Evolutionary conservation across 2,797 vertebrate species (phyloP), one percentile per base, ranked within the genome.

Genomic region (Microctenopoma stevenorrisi): DNA sequence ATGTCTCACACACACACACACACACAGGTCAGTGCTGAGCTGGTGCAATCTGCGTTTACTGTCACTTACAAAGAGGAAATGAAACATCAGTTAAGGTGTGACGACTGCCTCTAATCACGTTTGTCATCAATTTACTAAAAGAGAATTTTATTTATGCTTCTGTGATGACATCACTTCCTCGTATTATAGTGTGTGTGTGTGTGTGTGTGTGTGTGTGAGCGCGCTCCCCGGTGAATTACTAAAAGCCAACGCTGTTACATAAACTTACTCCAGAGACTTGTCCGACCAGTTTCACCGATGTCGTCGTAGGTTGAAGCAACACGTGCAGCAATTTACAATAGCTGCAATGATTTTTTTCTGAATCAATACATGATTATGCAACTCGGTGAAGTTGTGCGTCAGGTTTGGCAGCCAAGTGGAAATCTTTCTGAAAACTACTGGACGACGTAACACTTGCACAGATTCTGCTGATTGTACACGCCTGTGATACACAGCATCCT

Each of bases 1-100:
- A 50, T 44, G 26, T 54, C 57, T 42, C 52, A 46, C 62, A 49
- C 64, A 30, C 38, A 64, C 51, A 55, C 69, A 74, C 56, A 40
- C 59, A 62, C 52, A 43, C 42, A 84, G 72, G 74, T 82, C 74
- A 79, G 46, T 59, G 74, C 65, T 73, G 70, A 76, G 52, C 53
- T 56, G 5, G 33, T 30, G 28, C 26, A 60, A 44, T 64, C 4
- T 54, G 13, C 72, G 54, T 84, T 89, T 88, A 84, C 85, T 72
- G 83, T 84, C 83, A 83, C 1, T 73, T 8, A 52, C 73, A 68
- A 38, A 54, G 49, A 87, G 83, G 86, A 90, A 90, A 86, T 87
- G 56, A 84, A 62, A 5, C 40, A 44, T 75, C 14, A 76, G 13
- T 61, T 16, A 68, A 74, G 5, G 38, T 76, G n/a, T 72, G 47